Evolutionary conservation across 2,888 invertebrate species (phyloP).

Genomic region (Heliconius ethilla): DNA sequence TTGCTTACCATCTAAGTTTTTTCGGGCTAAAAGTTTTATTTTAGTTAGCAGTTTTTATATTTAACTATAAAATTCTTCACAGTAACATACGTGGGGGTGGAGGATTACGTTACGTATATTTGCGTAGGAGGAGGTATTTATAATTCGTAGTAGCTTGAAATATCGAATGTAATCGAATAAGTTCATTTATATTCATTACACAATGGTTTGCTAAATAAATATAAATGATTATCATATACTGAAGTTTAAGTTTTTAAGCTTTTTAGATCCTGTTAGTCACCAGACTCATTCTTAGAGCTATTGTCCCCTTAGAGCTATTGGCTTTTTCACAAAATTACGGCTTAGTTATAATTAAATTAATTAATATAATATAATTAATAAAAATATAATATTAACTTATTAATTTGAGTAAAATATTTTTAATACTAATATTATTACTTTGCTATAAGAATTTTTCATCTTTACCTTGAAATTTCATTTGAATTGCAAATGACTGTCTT

Average conservation of each 20-base stretch:
- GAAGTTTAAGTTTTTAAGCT: no score
- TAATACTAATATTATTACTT: neutral
- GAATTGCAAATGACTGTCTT: constrained; percentile 18
- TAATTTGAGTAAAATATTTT: neutral
- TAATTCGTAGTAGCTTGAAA: no score
- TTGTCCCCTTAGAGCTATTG: neutral
- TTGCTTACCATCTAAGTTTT: constrained; percentile 1
- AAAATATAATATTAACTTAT: no score
- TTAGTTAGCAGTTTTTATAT: constrained; percentile 7
- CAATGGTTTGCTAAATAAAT: neutral
- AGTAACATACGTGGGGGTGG: neutral
- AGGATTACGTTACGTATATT: neutral
- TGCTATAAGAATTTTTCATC: constrained; percentile 19
- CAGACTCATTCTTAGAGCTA: no score
- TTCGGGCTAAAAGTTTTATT: neutral
- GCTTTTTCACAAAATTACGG: no score
- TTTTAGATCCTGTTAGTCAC: neutral
- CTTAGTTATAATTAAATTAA: no score
- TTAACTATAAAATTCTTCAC: neutral
- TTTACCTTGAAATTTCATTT: constrained; percentile 10
- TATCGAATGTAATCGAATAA: no score
- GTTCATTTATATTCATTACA: neutral
- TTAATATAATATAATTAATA: no score
- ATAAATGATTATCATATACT: no score
- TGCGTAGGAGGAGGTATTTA: neutral